Evolutionary conservation across 2,113 vertebrate species (phyloP).

Genomic region (Dissostichus mawsoni): DNA sequence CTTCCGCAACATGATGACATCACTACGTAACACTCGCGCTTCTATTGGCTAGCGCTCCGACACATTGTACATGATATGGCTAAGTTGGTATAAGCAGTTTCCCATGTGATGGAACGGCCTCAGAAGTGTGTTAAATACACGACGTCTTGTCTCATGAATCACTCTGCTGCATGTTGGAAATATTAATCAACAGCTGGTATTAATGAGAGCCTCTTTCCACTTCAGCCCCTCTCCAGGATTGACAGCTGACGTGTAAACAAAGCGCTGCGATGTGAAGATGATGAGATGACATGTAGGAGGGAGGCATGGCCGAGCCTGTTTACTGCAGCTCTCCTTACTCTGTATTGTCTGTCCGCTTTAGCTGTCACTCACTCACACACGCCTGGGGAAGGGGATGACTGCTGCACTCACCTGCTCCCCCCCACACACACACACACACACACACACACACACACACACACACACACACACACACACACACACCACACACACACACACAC

Average conservation of each 20-base stretch:
- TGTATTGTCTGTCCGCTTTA: constrained; percentile 58
- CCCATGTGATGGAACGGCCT: too few species aligned
- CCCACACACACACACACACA: neutral
- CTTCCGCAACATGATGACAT: too few species aligned
- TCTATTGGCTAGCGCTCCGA: too few species aligned
- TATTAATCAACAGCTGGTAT: constrained; percentile 28
- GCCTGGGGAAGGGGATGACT: constrained; percentile 34
- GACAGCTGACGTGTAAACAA: constrained; percentile 55
- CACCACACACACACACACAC: neutral
- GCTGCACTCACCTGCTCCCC: constrained; percentile 5
- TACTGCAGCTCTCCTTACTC: constrained; percentile 60
- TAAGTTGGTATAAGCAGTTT: too few species aligned
- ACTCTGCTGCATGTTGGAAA: constrained; percentile 36
- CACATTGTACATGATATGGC: too few species aligned
- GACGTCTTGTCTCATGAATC: neutral
- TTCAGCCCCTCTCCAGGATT: constrained; percentile 32
- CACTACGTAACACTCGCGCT: too few species aligned
- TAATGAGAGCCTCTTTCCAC: constrained; percentile 48
- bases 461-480: too few species aligned
- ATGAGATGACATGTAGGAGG: too few species aligned
- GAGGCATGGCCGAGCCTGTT: constrained; percentile 61
- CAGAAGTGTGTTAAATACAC: neutral
- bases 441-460: neutral
- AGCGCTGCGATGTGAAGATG: constrained; percentile 15
- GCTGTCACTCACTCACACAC: constrained; percentile 63